These are phyloP conservation scores for Hirtodrosophila alboralis DNA, from an alignment of 2,888 invertebrate species.

Conservation along the genomic window DNA sequence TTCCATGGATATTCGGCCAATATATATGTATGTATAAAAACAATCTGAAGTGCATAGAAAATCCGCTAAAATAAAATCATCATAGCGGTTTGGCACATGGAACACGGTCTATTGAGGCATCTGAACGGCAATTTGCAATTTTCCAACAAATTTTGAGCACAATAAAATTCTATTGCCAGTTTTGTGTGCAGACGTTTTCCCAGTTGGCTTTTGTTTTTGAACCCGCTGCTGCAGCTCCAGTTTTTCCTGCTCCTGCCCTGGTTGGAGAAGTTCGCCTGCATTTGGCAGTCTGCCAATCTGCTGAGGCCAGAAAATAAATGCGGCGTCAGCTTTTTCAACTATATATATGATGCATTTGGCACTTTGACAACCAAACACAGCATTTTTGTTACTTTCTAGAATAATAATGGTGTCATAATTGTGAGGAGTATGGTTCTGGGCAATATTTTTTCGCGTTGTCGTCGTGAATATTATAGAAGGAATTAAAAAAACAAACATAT, in stretches of 20 bases:
- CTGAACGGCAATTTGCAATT: conserved; percentile 57
- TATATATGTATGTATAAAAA: too few species aligned
- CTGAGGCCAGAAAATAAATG: conserved; percentile 20
- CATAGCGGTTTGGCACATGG: conserved; percentile 23
- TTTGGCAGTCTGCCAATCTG: conserved; percentile 68
- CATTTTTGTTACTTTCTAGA: conserved; percentile 28
- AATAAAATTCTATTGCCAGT: conserved; percentile 65
- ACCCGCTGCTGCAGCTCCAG: neutral
- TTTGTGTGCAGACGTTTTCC: conserved; percentile 27
- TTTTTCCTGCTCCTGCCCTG: conserved; percentile 5
- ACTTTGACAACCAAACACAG: conserved; percentile 46
- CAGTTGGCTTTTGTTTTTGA: conserved; percentile 42
- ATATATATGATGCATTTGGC: conserved; percentile 6
- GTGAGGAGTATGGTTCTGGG: conserved; percentile 25
- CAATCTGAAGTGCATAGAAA: conserved; percentile 14
- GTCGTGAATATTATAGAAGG: conserved; percentile 40
- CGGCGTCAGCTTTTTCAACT: conserved; percentile 36
- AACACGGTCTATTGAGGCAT: neutral
- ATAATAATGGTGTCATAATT: conserved; percentile 56
- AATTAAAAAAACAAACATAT: neutral
- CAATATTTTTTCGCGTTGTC: conserved; percentile 20
- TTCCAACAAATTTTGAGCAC: conserved; percentile 65
- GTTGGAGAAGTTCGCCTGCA: conserved; percentile 17
- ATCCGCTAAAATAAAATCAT: conserved; percentile 31
- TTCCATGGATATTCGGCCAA: conserved; percentile 2